phyloP scores from a whole-genome alignment of 2,797 vertebrate genomes.

The Lagodon rhomboides region DNA sequence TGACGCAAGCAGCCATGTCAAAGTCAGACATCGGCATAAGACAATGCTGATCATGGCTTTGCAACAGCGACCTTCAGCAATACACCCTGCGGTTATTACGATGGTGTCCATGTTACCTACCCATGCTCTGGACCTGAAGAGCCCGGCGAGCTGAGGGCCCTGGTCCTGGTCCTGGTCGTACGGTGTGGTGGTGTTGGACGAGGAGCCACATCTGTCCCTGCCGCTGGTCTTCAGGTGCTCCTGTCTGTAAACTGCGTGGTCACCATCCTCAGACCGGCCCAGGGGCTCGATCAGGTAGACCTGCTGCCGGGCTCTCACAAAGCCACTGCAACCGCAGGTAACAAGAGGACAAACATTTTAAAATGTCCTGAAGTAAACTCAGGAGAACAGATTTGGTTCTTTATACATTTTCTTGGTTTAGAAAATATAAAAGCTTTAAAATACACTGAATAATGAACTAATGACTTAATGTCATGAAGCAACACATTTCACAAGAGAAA shows the following conservation, averaged over 20 bases:
- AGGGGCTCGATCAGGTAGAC: slow-evolving; percentile 92
- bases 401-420: not conserved
- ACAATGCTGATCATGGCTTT: too few species aligned
- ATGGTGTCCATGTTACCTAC: slow-evolving; percentile 72
- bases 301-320: slow-evolving; percentile 80
- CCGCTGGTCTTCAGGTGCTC: slow-evolving; percentile 80
- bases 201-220: slow-evolving; percentile 63
- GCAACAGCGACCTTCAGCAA: too few species aligned
- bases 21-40: too few species aligned
- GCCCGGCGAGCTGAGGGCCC: slow-evolving; percentile 69
- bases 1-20: too few species aligned
- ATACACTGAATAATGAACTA: not conserved
- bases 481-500: slow-evolving; percentile 38
- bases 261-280: slow-evolving; percentile 52
- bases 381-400: too few species aligned
- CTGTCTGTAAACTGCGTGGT: slow-evolving; percentile 87
- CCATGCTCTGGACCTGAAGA: slow-evolving; percentile 84
- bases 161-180: slow-evolving; percentile 67
- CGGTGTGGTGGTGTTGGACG: slow-evolving; percentile 43
- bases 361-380: not conserved
- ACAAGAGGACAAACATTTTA: not conserved
- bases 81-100: too few species aligned
- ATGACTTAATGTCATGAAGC: slow-evolving; percentile 15
- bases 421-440: not conserved
- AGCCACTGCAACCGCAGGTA: slow-evolving; percentile 83